Conservation (phyloP, 2,888 invertebrate genomes). For the Deroplatys truncata region DNA sequence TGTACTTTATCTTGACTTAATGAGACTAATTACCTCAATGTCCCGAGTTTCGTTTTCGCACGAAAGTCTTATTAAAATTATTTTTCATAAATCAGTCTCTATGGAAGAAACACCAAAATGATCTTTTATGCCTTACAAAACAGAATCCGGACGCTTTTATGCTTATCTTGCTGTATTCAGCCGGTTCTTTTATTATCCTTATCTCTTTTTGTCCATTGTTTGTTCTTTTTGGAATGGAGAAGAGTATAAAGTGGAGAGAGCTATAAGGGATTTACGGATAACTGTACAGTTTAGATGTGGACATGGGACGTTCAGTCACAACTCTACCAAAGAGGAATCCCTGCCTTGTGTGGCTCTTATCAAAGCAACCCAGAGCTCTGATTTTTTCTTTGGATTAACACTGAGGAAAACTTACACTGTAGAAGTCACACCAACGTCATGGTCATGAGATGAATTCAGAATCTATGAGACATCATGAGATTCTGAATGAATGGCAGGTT, state of each 20-base stretch:
- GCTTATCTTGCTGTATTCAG: slow-evolving; percentile 13
- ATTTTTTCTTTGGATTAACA: background rate
- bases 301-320: no score
- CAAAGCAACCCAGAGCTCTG: background rate
- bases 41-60: no score
- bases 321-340: no score
- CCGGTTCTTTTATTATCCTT: slow-evolving; percentile 1
- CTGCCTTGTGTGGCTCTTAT: no score
- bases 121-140: background rate
- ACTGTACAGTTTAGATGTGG: background rate
- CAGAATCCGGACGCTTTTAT: background rate
- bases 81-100: no score
- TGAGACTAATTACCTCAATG: no score
- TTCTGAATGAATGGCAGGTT: no score
- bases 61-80: no score
- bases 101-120: background rate
- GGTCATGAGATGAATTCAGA: no score
- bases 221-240: background rate
- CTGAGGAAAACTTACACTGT: background rate
- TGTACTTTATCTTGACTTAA: no score
- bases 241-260: background rate
- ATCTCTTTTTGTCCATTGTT: slow-evolving; percentile 6
- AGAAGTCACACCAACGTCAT: no score
- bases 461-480: no score
- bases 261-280: slow-evolving; percentile 6